phyloP scores from a whole-genome alignment of 1,140 invertebrate species.

The Belonocnema kinseyi region DNA sequence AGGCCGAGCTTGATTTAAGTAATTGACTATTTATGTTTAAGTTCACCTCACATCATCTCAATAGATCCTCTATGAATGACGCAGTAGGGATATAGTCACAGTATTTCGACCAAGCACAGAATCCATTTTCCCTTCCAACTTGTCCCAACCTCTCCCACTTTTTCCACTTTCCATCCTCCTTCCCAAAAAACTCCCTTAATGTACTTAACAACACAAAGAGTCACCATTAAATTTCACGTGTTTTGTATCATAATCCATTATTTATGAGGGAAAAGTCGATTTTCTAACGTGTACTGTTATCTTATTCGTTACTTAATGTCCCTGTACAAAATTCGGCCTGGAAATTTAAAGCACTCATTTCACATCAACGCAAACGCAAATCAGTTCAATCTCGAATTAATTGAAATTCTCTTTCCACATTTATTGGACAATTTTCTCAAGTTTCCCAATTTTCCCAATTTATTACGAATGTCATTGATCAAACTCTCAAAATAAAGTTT shows the following conservation, averaged over 20 bases:
- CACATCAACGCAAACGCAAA: too few relatives aligned
- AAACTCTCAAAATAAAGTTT: too few relatives aligned
- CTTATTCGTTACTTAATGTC: too few relatives aligned
- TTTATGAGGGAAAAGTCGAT: constrained; percentile 46
- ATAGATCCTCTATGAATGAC: constrained; percentile 32
- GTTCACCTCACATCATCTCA: constrained; percentile 30
- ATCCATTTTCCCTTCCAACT: neutral
- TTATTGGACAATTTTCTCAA: too few relatives aligned
- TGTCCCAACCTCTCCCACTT: neutral
- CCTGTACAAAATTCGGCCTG: constrained; percentile 43
- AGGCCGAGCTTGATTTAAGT: constrained; percentile 22
- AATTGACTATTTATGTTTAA: constrained; percentile 36
- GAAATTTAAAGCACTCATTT: constrained; percentile 19
- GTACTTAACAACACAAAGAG: constrained; percentile 26
- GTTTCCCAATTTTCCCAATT: too few relatives aligned
- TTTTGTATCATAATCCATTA: constrained; percentile 52
- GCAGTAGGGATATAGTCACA: constrained; percentile 39
- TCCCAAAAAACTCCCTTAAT: neutral
- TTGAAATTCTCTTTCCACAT: too few relatives aligned
- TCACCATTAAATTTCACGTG: constrained; percentile 39
- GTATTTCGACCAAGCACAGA: constrained; percentile 43
- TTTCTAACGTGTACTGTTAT: constrained; percentile 35
- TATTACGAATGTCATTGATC: too few relatives aligned
- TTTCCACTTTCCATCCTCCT: neutral
- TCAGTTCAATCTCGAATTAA: too few relatives aligned